Conservation (phyloP, 2,888 invertebrate species). For the Sphaeridia pumilis region DNA sequence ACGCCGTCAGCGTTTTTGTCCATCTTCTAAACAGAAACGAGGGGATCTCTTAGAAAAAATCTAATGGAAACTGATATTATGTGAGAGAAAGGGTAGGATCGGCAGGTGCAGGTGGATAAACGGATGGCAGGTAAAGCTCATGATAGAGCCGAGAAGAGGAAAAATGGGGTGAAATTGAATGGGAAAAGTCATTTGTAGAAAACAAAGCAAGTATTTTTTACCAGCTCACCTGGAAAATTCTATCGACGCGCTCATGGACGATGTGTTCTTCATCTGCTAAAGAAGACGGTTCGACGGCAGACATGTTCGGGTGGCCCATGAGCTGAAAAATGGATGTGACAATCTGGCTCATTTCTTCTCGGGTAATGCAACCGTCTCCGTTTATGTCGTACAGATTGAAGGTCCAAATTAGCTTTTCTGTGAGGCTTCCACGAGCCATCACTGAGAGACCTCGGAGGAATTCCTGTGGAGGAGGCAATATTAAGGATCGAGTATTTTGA, state of each 20-base stretch:
- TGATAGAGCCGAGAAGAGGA: too few species aligned
- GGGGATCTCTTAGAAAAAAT: too few species aligned
- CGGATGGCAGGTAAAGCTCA: too few species aligned
- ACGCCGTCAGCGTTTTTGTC: conserved; percentile 83
- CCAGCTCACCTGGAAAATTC: conserved; percentile 88
- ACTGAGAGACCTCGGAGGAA: conserved; percentile 88
- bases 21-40: conserved; percentile 88
- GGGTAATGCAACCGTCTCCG: conserved; percentile 84
- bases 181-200: too few species aligned
- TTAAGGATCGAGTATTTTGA: too few species aligned
- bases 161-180: too few species aligned
- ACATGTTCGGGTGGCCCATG: conserved; percentile 86
- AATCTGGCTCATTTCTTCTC: conserved; percentile 92
- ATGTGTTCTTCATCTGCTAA: conserved; percentile 55
- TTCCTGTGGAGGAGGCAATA: conserved; percentile 57
- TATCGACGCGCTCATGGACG: conserved; percentile 79
- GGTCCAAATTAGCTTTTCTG: conserved; percentile 91
- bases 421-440: conserved; percentile 77
- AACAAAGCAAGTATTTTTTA: too few species aligned
- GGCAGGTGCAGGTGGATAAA: too few species aligned
- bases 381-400: conserved; percentile 93
- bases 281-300: conserved; percentile 67
- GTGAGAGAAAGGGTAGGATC: too few species aligned
- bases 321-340: conserved; percentile 88
- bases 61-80: too few species aligned